Conservation (phyloP, 2,797 vertebrate genomes). For the Halcyon leucocephala region DNA sequence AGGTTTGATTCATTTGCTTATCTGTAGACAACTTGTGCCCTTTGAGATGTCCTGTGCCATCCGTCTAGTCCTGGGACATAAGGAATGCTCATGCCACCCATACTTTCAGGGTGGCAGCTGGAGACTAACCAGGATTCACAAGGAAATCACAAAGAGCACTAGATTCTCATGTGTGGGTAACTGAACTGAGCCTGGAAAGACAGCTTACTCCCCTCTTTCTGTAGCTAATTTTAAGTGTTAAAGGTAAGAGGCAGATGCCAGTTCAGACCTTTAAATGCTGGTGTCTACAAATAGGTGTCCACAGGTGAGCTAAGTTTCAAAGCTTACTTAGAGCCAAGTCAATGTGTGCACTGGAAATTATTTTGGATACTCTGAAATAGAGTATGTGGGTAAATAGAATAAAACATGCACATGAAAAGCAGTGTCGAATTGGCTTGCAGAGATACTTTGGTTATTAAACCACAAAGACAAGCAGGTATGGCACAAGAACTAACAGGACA, state of each 20-base stretch:
- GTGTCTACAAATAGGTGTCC: neutral
- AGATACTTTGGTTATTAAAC: neutral
- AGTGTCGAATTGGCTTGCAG: neutral
- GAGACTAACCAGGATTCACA: neutral
- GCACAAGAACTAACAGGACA: neutral
- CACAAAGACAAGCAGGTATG: neutral
- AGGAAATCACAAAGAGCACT: neutral
- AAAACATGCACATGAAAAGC: neutral
- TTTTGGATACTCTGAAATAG: neutral
- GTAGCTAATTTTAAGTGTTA: neutral
- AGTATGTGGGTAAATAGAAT: neutral
- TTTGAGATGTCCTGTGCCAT: neutral
- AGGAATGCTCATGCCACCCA: neutral
- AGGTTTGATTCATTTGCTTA: neutral
- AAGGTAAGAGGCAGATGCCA: neutral
- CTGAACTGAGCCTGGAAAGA: neutral
- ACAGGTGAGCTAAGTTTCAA: neutral
- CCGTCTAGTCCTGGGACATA: neutral
- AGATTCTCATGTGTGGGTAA: neutral
- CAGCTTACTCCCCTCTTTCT: neutral
- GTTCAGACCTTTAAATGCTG: neutral
- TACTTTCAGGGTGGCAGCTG: neutral
- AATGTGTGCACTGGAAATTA: neutral
- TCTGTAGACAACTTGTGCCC: neutral
- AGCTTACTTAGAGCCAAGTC: neutral